Conservation (phyloP, 2,888 invertebrate genomes). For the Mongoloraphidia duomilia region DNA sequence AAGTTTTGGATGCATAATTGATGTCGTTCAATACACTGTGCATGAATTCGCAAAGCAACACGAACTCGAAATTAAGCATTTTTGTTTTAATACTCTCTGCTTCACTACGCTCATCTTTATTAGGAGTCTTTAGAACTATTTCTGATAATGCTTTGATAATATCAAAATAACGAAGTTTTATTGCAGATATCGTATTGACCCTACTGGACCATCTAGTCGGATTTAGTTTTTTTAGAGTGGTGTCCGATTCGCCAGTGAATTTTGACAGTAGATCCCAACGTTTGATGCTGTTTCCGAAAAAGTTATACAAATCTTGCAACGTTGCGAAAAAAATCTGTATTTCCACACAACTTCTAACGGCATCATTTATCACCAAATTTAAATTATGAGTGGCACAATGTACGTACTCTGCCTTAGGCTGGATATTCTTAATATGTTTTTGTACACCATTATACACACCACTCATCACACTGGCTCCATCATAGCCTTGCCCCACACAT, state of each 20-base stretch:
- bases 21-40: constrained; percentile 13
- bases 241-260: constrained; percentile 15
- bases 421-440: constrained; percentile 17
- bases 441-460: constrained; percentile 18
- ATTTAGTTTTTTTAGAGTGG: constrained; percentile 19
- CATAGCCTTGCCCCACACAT: constrained; percentile 18
- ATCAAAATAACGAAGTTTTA: constrained; percentile 16
- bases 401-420: constrained; percentile 12
- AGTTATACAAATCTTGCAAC: constrained; percentile 15
- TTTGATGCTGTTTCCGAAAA: constrained; percentile 18
- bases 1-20: constrained; percentile 14
- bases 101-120: constrained; percentile 12
- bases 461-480: constrained; percentile 21
- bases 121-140: constrained; percentile 12
- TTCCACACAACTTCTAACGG: constrained; percentile 11
- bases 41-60: constrained; percentile 8
- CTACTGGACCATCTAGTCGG: constrained; percentile 21
- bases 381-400: neutral
- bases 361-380: constrained; percentile 3
- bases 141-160: constrained; percentile 15
- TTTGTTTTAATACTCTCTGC: constrained; percentile 6
- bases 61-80: neutral
- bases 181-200: constrained; percentile 16
- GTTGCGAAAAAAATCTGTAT: constrained; percentile 11
- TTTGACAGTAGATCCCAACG: constrained; percentile 18